Conservation (phyloP, 2,888 invertebrate species). For the Erebia aethiops region DNA sequence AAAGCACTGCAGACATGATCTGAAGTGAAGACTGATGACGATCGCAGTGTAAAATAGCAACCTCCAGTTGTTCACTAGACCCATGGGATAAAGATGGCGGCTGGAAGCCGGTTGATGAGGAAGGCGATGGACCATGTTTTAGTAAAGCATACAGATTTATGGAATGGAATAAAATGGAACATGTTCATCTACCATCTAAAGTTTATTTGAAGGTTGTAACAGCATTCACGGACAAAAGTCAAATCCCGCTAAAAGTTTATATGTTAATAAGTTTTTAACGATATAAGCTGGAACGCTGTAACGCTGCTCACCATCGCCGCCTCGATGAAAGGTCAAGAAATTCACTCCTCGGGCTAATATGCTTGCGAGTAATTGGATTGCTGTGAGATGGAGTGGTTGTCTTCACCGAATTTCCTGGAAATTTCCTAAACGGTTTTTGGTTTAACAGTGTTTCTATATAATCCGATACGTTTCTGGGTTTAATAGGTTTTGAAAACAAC, state of each 20-base stretch:
- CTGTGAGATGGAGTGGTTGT: conserved; percentile 31
- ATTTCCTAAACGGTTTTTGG: conserved; percentile 24
- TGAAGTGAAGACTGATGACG: too few species aligned
- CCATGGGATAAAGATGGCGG: too few species aligned
- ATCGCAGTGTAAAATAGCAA: too few species aligned
- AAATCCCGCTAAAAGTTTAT: conserved; percentile 13
- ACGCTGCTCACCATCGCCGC: conserved; percentile 27
- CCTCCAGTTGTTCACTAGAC: too few species aligned
- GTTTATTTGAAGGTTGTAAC: too few species aligned
- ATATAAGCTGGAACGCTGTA: conserved; percentile 26
- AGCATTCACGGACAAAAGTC: background rate
- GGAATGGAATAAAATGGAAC: too few species aligned
- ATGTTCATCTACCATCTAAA: too few species aligned
- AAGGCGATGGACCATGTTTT: too few species aligned
- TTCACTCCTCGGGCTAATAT: conserved; percentile 41
- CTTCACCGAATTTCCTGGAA: conserved; percentile 27
- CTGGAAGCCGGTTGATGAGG: too few species aligned
- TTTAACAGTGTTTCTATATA: background rate
- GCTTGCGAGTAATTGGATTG: conserved; percentile 43
- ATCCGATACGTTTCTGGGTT: background rate
- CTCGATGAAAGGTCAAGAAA: conserved; percentile 43
- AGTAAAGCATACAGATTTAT: too few species aligned
- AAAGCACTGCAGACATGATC: too few species aligned
- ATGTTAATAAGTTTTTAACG: conserved; percentile 17
- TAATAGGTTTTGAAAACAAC: background rate